Percentiles rank a stretch among this genome's conserved stretches.
These are phyloP conservation scores for Electrona antarctica DNA, from an alignment of 2,113 vertebrate genomes.

Conservation along the genomic window DNA sequence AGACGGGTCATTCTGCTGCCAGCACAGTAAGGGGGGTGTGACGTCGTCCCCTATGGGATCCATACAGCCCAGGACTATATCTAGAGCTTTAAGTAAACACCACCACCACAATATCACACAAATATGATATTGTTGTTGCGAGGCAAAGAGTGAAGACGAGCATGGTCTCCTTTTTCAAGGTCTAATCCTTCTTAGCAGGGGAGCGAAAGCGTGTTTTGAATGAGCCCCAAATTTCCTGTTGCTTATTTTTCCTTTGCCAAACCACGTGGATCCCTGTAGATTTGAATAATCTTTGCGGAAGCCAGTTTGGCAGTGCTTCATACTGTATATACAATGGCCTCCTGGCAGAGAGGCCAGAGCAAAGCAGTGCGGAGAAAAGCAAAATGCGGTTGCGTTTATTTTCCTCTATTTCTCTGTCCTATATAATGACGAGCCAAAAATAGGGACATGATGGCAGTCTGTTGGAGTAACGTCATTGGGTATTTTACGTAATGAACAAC, in stretches of 20 bases:
- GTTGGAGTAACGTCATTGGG: constrained; percentile 19
- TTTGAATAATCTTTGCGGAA: constrained; percentile 61
- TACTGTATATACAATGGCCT: constrained; percentile 35
- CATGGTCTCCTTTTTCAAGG: constrained; percentile 36
- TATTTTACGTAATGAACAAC: no score
- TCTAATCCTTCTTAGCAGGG: constrained; percentile 71
- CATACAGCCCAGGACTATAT: constrained; percentile 35
- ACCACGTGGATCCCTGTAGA: constrained; percentile 66
- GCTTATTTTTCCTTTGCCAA: constrained; percentile 70
- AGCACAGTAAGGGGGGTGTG: constrained; percentile 29
- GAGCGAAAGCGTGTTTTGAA: constrained; percentile 72
- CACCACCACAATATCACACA: background rate
- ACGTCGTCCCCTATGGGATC: constrained; percentile 32
- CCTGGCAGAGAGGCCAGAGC: constrained; percentile 54
- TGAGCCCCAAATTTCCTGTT: constrained; percentile 68
- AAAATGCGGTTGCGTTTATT: constrained; percentile 44
- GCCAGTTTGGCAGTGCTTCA: constrained; percentile 59
- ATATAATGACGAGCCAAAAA: no score
- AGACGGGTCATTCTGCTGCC: constrained; percentile 33
- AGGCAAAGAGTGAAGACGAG: constrained; percentile 40
- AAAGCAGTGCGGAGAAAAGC: constrained; percentile 46
- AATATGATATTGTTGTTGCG: constrained; percentile 29
- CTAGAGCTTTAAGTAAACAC: constrained; percentile 35
- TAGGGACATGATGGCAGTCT: constrained; percentile 30
- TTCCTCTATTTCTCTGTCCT: constrained; percentile 26